Conservation (phyloP, 2,888 invertebrate genomes). For the Pterostichus madidus region DNA sequence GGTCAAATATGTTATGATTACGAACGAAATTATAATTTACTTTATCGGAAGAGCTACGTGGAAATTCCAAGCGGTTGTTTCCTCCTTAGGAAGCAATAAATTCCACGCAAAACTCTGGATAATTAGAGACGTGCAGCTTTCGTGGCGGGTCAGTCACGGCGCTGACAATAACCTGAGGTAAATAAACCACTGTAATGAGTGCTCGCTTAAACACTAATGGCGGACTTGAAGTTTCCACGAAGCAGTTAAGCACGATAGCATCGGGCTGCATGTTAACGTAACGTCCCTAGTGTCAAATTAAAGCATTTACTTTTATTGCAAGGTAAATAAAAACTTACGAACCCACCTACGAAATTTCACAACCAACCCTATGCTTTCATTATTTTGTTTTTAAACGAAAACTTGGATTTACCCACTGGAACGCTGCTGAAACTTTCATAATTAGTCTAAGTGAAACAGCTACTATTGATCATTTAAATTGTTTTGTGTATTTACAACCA, state of each 20-base stretch:
- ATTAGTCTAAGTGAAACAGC: neutral
- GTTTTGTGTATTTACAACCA: no score
- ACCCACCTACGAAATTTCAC: slow-evolving; percentile 19
- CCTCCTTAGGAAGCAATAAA: slow-evolving; percentile 48
- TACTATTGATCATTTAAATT: neutral
- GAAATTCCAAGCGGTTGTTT: slow-evolving; percentile 37
- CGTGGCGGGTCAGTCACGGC: slow-evolving; percentile 30
- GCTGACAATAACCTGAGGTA: slow-evolving; percentile 52
- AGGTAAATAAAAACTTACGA: slow-evolving; percentile 44
- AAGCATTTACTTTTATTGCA: slow-evolving; percentile 52
- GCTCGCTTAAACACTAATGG: slow-evolving; percentile 52
- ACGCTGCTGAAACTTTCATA: slow-evolving; percentile 14
- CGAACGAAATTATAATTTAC: slow-evolving; percentile 47
- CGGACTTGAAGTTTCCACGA: slow-evolving; percentile 54
- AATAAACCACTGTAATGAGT: slow-evolving; percentile 52
- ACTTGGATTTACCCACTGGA: neutral
- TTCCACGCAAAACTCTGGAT: slow-evolving; percentile 26
- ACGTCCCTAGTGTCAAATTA: slow-evolving; percentile 40
- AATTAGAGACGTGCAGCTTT: neutral
- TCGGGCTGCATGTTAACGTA: slow-evolving; percentile 11
- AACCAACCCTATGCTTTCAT: neutral
- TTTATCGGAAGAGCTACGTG: slow-evolving; percentile 38
- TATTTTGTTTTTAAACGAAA: slow-evolving; percentile 4
- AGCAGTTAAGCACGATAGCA: slow-evolving; percentile 54
- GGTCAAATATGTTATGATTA: no score